Evolutionary conservation across 2,888 invertebrate species (phyloP), one percentile per base, ranked within the genome.

Genomic region (Epirrita christyi): DNA sequence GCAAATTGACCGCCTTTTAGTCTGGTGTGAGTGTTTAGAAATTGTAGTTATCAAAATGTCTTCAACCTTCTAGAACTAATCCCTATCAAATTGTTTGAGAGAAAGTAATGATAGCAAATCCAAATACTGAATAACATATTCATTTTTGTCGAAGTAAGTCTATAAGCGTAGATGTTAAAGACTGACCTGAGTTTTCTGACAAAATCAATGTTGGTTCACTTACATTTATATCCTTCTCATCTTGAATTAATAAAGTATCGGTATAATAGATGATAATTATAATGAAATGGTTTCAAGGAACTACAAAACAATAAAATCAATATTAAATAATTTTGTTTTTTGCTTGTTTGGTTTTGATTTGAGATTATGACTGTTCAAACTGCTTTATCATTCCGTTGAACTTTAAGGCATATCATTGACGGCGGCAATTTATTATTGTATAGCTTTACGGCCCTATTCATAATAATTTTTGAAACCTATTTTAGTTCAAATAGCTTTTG

Each of bases 341-440:
- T 79, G 79, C 77, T 81, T 73, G 74, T 79, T 81, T 37, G 73
- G 70, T 74, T 80, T 79, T 69, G 64, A 63, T 66, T 66, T 67
- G 62, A 65, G 62, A 50, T 54, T 54, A 70, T 55, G 49, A 40
- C 45, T 71, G 71, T 68, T 72, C 71, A 76, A 76, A 78, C 78
- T 67, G 76, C 70, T 81, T 80, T 75, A 83, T 81, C 86, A 87
- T 86, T 85, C 84, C 86, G 80, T 86, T 52, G 67, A 21, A 21
- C 21, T 76, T 81, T 73, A 77, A 82, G 71, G 85, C 88, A 88
- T 88, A 88, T 88, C 88, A 88, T 73, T 74, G 70, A 81, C 68
- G 73, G 73, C 73, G 72, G 73, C 75, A 80, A 76, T 77, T 55
- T 74, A 71, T 64, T 67, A 61, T 68, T 72, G 67, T 79, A n/a